A percentile compares a stretch with the other conserved stretches of the same genome.
These are phyloP conservation scores for Procambarus virginalis DNA, from an alignment of 1,140 invertebrate genomes.

Conservation along the genomic window DNA sequence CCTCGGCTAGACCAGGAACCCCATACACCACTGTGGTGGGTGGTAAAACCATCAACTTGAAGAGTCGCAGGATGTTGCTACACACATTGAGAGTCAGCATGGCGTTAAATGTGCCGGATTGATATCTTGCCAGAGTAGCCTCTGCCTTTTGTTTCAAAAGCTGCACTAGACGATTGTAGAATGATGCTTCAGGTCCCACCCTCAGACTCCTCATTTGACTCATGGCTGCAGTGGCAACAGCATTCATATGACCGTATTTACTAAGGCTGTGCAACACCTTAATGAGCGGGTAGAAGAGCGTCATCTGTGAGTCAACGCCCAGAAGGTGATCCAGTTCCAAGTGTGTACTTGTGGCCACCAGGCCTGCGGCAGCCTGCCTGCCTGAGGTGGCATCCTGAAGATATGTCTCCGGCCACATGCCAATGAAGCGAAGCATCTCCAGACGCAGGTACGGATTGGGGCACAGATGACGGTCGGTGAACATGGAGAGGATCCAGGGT, in stretches of 20 bases:
- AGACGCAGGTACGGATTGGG: background rate
- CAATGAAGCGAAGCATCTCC: slow-evolving; percentile 3
- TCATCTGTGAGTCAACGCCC: background rate
- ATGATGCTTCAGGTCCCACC: background rate
- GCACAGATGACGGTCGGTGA: background rate
- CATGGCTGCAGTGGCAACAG: background rate
- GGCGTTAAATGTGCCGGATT: background rate
- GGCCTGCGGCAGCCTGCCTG: background rate
- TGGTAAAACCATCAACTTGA: background rate
- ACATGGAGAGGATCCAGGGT: background rate
- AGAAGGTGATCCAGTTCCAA: background rate
- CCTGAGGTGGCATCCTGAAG: background rate
- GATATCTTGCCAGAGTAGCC: background rate
- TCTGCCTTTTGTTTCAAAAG: background rate
- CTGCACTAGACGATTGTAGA: background rate
- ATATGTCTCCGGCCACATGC: background rate
- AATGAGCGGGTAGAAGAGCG: background rate
- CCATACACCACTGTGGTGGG: background rate
- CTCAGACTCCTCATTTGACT: background rate
- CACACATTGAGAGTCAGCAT: background rate
- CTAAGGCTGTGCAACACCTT: background rate
- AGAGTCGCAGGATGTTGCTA: background rate
- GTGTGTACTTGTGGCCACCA: background rate
- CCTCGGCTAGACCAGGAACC: background rate
- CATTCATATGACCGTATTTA: background rate